A percentile compares a stretch with the other conserved stretches of the same genome.
These are phyloP conservation scores for Ceyx cyanopectus DNA, from an alignment of 2,113 vertebrate genomes.

Conservation along the genomic window DNA sequence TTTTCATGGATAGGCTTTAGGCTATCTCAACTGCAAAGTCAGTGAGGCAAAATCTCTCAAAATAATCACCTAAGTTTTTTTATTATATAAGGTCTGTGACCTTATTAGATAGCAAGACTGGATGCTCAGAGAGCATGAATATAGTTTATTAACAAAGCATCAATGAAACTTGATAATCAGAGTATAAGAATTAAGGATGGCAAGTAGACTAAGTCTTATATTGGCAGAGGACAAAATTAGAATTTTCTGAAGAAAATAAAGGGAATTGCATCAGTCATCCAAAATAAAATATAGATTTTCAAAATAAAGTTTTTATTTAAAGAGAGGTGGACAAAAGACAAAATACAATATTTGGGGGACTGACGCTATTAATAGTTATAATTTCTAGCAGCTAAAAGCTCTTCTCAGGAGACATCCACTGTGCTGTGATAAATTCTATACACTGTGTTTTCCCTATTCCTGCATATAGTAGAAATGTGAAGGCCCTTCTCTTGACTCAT, in stretches of 20 bases:
- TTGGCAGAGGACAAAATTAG: neutral
- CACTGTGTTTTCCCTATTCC: neutral
- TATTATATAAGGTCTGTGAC: neutral
- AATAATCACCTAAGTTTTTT: neutral
- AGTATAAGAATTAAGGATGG: neutral
- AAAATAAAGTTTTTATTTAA: neutral
- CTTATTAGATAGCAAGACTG: neutral
- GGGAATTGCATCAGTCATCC: neutral
- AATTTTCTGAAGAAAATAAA: neutral
- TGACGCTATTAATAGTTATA: neutral
- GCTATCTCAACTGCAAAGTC: neutral
- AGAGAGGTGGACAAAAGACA: neutral
- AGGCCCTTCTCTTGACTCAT: neutral
- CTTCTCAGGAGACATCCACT: neutral
- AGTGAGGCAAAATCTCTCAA: neutral
- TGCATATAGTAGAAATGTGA: neutral
- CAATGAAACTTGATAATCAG: neutral
- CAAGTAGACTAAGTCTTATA: neutral
- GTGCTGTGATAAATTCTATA: neutral
- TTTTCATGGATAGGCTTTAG: neutral
- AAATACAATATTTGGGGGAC: neutral
- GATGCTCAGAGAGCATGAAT: neutral
- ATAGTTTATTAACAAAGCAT: neutral
- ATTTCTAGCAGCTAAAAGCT: neutral
- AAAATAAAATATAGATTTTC: neutral